These are phyloP conservation scores for Sebastes vulpes DNA, from an alignment of 2,797 vertebrate genomes.

Conservation along the genomic window DNA sequence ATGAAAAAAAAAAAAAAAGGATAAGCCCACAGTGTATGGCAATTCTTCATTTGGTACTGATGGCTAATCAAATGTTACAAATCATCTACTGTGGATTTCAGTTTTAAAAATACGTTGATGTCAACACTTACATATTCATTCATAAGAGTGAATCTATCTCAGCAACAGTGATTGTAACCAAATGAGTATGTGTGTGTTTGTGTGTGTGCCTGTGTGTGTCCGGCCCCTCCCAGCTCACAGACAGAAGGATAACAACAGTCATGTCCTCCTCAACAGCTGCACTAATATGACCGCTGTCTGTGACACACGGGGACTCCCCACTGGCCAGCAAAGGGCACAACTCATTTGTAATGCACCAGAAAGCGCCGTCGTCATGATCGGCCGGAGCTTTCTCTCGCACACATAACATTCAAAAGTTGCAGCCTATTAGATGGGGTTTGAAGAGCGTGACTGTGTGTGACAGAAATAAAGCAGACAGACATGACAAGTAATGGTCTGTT, in stretches of 20 bases:
- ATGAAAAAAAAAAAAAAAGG: background rate
- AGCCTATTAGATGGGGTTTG: conserved; percentile 1
- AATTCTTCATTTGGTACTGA: background rate
- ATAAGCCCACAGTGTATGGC: background rate
- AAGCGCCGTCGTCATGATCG: conserved; percentile 36
- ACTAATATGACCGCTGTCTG: conserved; percentile 80
- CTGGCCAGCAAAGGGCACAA: conserved; percentile 58
- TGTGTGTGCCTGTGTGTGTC: conserved; percentile 47
- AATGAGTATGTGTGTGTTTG: conserved; percentile 41
- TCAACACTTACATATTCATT: conserved; percentile 5
- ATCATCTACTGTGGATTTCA: background rate
- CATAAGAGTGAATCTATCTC: conserved; percentile 10
- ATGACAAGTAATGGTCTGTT: conserved; percentile 13
- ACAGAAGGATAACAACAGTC: conserved; percentile 84
- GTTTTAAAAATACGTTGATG: background rate
- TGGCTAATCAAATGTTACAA: background rate
- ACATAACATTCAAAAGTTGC: conserved; percentile 16
- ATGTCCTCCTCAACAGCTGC: conserved; percentile 84
- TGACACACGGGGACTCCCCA: conserved; percentile 76
- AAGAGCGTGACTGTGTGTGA: conserved; percentile 31
- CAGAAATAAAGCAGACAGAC: conserved; percentile 36
- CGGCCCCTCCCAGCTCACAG: conserved; percentile 73
- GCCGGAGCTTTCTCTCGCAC: conserved; percentile 12
- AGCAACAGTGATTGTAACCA: conserved; percentile 16
- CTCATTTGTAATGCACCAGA: conserved; percentile 52